These are phyloP conservation scores for Drosophila pachea DNA, from an alignment of 1,140 invertebrate species.

Conservation along the genomic window DNA sequence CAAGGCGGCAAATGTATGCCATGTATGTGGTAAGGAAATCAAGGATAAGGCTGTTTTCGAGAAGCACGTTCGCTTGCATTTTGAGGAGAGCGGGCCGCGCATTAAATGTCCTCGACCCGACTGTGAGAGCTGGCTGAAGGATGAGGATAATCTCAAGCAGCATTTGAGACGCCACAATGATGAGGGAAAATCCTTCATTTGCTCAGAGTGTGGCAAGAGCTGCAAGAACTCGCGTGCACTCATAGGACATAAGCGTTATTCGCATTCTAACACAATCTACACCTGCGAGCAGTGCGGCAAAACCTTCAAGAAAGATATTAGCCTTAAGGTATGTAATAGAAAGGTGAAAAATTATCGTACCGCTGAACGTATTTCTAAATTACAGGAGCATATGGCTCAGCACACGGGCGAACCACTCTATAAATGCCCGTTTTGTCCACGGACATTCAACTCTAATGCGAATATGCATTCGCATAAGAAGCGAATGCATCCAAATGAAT, in stretches of 20 bases:
- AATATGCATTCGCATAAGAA: constrained; percentile 78
- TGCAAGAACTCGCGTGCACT: constrained; percentile 71
- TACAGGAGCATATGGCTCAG: constrained; percentile 76
- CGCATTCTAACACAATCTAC: constrained; percentile 70
- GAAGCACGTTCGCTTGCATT: constrained; percentile 73
- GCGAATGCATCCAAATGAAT: constrained; percentile 74
- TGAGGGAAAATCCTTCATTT: constrained; percentile 64
- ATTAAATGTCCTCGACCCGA: constrained; percentile 70
- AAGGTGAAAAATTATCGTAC: not conserved
- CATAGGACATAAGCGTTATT: constrained; percentile 71
- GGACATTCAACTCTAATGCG: constrained; percentile 75
- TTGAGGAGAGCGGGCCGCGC: constrained; percentile 70
- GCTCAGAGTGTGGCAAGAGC: constrained; percentile 68
- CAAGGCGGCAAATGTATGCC: constrained; percentile 67
- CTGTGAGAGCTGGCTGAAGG: constrained; percentile 75
- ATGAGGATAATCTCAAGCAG: constrained; percentile 70
- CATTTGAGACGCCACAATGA: constrained; percentile 71
- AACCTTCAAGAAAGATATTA: constrained; percentile 76
- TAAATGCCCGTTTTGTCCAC: constrained; percentile 73
- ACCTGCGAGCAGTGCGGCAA: constrained; percentile 76
- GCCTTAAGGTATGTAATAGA: constrained; percentile 53
- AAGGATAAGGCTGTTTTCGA: constrained; percentile 74
- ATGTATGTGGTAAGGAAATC: constrained; percentile 75
- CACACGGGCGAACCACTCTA: constrained; percentile 75
- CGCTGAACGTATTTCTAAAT: not conserved